A percentile compares a stretch with the other conserved stretches of the same genome.
Evolutionary conservation across 2,888 invertebrate species (phyloP).

Genomic region (Sphecodes monilicornis): DNA sequence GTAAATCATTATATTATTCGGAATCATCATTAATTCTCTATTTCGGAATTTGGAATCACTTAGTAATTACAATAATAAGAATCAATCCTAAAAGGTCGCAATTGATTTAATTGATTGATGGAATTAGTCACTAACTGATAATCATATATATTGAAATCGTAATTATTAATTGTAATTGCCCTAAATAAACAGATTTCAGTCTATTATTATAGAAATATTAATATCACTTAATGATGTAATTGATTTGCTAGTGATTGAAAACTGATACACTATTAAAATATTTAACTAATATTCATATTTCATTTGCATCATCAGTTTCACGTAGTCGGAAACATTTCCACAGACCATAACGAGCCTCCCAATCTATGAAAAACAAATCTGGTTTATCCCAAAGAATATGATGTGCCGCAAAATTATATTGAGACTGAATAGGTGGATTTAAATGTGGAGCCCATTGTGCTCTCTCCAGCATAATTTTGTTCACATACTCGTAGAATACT

Average conservation of each 20-base stretch:
- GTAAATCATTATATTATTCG: background rate
- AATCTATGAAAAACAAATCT: conserved; percentile 88
- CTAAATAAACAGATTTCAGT: background rate
- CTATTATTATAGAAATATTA: conserved; percentile 2
- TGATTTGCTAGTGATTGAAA: background rate
- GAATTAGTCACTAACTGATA: background rate
- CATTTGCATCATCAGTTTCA: background rate
- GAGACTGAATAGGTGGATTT: conserved; percentile 87
- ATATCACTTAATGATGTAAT: background rate
- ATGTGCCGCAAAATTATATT: conserved; percentile 86
- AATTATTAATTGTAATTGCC: background rate
- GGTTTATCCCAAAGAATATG: conserved; percentile 87
- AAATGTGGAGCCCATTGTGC: conserved; percentile 88
- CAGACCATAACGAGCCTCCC: conserved; percentile 88
- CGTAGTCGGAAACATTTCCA: conserved; percentile 87
- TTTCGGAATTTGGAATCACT: background rate
- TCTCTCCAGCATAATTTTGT: conserved; percentile 86
- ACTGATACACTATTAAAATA: background rate
- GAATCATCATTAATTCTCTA: background rate
- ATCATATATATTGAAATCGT: background rate
- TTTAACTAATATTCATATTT: conserved; percentile 16
- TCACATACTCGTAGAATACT: conserved; percentile 87
- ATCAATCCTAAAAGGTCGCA: background rate
- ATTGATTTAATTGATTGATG: background rate
- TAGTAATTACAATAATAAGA: background rate